These are phyloP conservation scores for Loxodonta africana DNA, from an alignment of 2,113 vertebrate genomes.

Conservation along the genomic window DNA sequence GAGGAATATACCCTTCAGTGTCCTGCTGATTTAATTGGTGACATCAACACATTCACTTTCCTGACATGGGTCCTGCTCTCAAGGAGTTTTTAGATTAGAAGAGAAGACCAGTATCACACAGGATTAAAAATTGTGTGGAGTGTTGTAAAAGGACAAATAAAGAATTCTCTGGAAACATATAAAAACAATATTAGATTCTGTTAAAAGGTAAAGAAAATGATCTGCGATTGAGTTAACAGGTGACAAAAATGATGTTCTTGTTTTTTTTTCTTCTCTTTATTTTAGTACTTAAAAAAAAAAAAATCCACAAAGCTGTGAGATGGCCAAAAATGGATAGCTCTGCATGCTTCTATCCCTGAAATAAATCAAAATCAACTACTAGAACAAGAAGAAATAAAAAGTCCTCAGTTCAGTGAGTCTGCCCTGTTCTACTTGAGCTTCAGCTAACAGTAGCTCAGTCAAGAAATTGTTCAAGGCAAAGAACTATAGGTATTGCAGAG, in stretches of 20 bases:
- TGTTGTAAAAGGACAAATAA: background rate
- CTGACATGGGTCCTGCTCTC: background rate
- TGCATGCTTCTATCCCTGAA: background rate
- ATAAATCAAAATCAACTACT: background rate
- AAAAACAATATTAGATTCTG: background rate
- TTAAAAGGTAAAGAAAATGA: background rate
- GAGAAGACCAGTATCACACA: background rate
- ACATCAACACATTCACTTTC: background rate
- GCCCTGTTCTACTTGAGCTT: background rate
- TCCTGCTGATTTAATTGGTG: background rate
- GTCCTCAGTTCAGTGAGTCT: background rate
- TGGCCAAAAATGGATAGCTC: background rate
- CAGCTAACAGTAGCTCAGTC: background rate
- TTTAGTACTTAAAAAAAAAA: too few species aligned
- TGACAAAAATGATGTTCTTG: too few species aligned
- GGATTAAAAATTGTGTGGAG: background rate
- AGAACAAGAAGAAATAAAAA: background rate
- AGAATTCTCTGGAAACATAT: background rate
- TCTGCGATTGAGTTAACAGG: background rate
- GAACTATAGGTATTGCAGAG: accelerated
- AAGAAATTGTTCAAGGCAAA: background rate
- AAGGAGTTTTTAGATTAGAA: background rate
- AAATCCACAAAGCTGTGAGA: too few species aligned
- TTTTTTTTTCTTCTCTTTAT: too few species aligned
- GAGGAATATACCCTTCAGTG: too few species aligned